These are phyloP conservation scores for Columbina picui DNA, from an alignment of 2,113 vertebrate species.

Conservation along the genomic window DNA sequence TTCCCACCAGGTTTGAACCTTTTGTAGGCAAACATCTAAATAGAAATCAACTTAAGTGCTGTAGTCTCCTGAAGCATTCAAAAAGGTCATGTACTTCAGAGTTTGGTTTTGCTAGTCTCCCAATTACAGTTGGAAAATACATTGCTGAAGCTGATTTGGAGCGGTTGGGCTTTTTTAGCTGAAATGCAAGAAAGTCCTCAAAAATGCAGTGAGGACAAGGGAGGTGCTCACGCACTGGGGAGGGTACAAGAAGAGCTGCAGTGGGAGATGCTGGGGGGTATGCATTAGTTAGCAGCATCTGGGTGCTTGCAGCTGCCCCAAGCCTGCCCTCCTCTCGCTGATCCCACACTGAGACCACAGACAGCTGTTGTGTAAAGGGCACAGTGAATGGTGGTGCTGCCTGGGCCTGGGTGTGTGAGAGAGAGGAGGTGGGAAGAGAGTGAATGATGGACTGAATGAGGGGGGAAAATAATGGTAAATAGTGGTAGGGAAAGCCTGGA, in stretches of 20 bases:
- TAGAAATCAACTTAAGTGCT: neutral
- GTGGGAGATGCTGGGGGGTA: neutral
- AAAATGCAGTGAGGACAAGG: neutral
- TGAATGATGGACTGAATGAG: neutral
- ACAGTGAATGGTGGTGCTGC: neutral
- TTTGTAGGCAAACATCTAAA: neutral
- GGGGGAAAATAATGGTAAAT: neutral
- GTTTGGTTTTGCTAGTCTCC: neutral
- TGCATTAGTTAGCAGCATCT: accelerated
- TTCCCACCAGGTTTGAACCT: neutral
- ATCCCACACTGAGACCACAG: neutral
- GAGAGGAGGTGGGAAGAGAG: neutral
- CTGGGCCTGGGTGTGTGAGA: neutral
- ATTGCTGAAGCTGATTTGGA: neutral
- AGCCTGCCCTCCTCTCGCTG: neutral
- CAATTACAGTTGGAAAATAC: neutral
- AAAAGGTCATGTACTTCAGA: neutral
- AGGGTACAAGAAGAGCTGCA: neutral
- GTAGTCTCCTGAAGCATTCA: neutral
- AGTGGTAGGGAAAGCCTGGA: neutral
- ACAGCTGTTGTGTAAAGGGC: neutral
- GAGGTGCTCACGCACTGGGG: neutral
- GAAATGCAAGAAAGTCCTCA: neutral
- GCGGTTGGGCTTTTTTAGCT: neutral
- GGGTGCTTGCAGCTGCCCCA: accelerated